A percentile compares a stretch with the other conserved stretches of the same genome.
These are phyloP conservation scores for Pogonocherus hispidulus DNA, from an alignment of 2,888 invertebrate genomes.

Conservation along the genomic window DNA sequence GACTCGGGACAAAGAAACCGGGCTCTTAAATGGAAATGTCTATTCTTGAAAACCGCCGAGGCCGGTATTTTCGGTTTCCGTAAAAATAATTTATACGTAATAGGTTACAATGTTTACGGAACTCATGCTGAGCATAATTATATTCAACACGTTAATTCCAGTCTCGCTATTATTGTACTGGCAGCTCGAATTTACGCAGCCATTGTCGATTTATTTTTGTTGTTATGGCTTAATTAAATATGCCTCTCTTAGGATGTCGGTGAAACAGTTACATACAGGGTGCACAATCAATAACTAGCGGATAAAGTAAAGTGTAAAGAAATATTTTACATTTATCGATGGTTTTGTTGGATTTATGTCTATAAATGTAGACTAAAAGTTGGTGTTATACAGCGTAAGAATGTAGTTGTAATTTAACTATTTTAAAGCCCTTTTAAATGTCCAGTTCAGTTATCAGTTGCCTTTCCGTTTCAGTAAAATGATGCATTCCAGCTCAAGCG, in stretches of 20 bases:
- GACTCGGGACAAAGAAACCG: slow-evolving; percentile 33
- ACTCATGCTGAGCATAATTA: slow-evolving; percentile 4
- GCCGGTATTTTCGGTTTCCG: slow-evolving; percentile 13
- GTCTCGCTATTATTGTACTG: background rate
- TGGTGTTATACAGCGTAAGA: too few species aligned
- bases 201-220: background rate
- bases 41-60: slow-evolving; percentile 5
- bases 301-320: too few species aligned
- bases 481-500: too few species aligned
- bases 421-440: too few species aligned
- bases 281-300: background rate
- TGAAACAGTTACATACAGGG: background rate
- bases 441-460: too few species aligned
- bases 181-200: background rate
- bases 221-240: background rate
- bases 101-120: slow-evolving; percentile 11
- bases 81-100: slow-evolving; percentile 20
- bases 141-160: slow-evolving; percentile 8
- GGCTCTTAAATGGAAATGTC: slow-evolving; percentile 19
- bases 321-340: background rate
- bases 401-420: too few species aligned
- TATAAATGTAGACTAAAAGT: too few species aligned
- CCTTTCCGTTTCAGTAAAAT: too few species aligned
- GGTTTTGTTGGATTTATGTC: too few species aligned
- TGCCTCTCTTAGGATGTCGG: background rate